These are phyloP conservation scores for Asobara japonica DNA, from an alignment of 1,140 invertebrate genomes.

Conservation along the genomic window DNA sequence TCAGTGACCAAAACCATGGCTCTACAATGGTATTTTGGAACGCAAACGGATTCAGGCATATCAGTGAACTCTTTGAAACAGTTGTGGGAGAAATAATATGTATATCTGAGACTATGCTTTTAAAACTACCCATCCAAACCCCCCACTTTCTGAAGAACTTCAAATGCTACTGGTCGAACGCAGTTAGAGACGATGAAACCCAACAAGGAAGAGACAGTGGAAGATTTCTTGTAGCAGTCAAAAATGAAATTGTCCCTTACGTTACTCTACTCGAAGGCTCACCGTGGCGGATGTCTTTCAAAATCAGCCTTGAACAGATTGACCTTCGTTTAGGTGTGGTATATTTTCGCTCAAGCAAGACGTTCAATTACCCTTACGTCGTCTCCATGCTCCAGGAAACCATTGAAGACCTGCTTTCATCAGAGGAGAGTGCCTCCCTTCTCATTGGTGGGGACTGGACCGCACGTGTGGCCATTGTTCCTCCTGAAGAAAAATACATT, in stretches of 20 bases:
- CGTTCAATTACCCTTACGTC: not conserved
- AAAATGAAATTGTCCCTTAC: not conserved
- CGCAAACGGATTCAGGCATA: too few species aligned
- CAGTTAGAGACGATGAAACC: too few species aligned
- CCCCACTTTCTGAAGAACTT: too few species aligned
- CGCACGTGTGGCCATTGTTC: slow-evolving; percentile 1
- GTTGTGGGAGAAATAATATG: too few species aligned
- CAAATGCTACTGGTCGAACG: too few species aligned
- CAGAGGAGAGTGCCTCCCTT: not conserved
- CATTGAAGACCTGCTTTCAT: not conserved
- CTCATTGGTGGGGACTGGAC: slow-evolving; percentile 14
- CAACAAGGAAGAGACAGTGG: not conserved
- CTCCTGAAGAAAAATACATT: not conserved
- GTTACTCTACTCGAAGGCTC: not conserved
- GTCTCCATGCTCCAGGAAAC: not conserved
- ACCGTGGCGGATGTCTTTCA: not conserved
- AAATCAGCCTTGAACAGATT: not conserved
- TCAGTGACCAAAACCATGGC: too few species aligned
- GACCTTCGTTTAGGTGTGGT: not conserved
- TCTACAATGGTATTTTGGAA: too few species aligned
- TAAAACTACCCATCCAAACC: too few species aligned
- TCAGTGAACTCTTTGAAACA: too few species aligned
- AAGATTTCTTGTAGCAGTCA: not conserved
- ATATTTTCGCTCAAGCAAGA: not conserved
- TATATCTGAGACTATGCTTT: too few species aligned